Conservation (phyloP, 2,888 invertebrate genomes). For the Drosophila fungiperda region DNA sequence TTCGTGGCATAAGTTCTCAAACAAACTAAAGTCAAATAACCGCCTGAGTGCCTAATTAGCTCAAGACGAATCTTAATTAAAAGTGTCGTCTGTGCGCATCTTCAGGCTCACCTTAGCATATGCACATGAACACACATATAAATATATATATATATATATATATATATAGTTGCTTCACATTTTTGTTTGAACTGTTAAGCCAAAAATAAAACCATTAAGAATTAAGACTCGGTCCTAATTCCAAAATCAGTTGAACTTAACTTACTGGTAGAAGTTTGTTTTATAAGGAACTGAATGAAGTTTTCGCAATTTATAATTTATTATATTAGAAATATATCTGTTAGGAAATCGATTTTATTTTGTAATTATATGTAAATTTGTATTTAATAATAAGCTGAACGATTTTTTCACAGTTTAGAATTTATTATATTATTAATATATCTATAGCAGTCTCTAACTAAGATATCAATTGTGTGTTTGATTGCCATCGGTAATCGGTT, state of each 20-base stretch:
- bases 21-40: constrained; percentile 11
- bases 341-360: not conserved
- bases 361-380: no score
- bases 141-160: no score
- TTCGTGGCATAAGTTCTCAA: constrained; percentile 1
- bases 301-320: not conserved
- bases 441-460: no score
- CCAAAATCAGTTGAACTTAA: not conserved
- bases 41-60: constrained; percentile 60
- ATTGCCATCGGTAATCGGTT: not conserved
- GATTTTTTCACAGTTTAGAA: not conserved
- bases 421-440: not conserved
- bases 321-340: not conserved
- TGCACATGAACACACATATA: not conserved
- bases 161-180: not conserved
- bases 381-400: not conserved
- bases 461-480: not conserved
- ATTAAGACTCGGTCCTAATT: not conserved
- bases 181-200: not conserved
- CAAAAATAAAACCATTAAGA: not conserved
- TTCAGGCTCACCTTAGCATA: not conserved
- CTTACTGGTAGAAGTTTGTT: not conserved
- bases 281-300: not conserved
- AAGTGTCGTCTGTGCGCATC: constrained; percentile 46
- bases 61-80: constrained; percentile 54